These are phyloP conservation scores for Echinops telfairi DNA, from an alignment of 2,113 vertebrate species.

Conservation along the genomic window DNA sequence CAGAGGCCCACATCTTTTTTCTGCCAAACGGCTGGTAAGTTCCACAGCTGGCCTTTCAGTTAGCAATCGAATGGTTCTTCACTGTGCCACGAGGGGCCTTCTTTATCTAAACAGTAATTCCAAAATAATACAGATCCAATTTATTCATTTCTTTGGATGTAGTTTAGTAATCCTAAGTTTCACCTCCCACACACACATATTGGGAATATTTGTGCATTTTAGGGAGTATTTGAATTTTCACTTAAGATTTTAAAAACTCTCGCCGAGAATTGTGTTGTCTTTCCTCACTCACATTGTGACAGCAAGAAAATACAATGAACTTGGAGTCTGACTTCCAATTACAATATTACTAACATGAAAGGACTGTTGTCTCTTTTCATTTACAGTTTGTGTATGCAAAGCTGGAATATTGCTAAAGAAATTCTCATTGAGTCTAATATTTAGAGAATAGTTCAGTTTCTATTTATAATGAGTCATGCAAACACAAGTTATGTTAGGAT, in stretches of 20 bases:
- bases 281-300: not conserved
- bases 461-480: conserved; percentile 88
- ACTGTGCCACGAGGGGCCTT: not conserved
- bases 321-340: not conserved
- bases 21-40: not conserved
- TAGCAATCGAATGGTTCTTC: not conserved
- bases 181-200: not conserved
- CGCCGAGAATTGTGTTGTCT: not conserved
- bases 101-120: not conserved
- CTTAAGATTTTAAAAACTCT: conserved; percentile 7
- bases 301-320: not conserved
- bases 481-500: conserved; percentile 87
- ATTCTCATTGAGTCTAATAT: conserved; percentile 86
- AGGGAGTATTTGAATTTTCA: conserved; percentile 15
- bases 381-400: conserved; percentile 74
- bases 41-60: not conserved
- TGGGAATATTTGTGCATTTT: not conserved
- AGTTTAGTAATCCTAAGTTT: not conserved
- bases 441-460: conserved; percentile 86
- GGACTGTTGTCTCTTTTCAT: conserved; percentile 65
- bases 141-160: conserved; percentile 13
- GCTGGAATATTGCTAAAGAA: conserved; percentile 83
- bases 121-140: not conserved
- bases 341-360: conserved; percentile 47
- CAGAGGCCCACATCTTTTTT: not conserved